Conservation (phyloP, 2,797 vertebrate genomes). For the Falco novaeseelandiae region DNA sequence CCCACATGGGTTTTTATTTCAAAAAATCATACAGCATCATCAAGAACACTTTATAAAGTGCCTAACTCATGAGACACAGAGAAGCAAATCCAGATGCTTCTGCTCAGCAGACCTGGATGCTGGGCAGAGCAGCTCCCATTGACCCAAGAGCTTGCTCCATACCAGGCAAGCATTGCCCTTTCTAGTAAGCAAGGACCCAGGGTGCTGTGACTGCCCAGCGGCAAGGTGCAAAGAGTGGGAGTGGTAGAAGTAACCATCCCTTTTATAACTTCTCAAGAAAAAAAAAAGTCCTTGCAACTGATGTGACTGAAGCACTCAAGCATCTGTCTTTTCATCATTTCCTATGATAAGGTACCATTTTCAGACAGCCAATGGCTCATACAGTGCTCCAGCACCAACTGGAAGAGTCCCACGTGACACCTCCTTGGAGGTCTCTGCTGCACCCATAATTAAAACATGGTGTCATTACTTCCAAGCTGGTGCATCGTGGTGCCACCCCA, state of each 20-base stretch:
- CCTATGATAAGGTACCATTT: not conserved
- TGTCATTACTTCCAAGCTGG: not conserved
- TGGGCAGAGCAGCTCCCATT: not conserved
- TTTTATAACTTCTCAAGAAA: not conserved
- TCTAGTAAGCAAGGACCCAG: not conserved
- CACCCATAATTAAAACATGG: not conserved
- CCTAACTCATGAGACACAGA: not conserved
- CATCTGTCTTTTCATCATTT: not conserved
- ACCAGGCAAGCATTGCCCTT: not conserved
- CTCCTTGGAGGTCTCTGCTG: not conserved
- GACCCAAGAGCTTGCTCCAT: not conserved
- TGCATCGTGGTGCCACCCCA: fast-evolving
- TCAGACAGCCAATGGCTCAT: not conserved
- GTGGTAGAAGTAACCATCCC: not conserved
- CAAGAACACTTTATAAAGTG: not conserved
- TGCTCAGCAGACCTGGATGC: not conserved
- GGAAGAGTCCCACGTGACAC: not conserved
- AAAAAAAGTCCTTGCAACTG: not conserved
- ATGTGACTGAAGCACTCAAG: not conserved
- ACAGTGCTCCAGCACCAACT: not conserved
- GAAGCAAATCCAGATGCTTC: not conserved
- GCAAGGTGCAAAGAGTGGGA: not conserved
- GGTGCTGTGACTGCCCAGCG: not conserved
- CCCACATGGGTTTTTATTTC: fast-evolving
- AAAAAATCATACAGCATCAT: not conserved